Evolutionary conservation across 2,797 vertebrate genomes (phyloP), one percentile per base, ranked within the genome.

Genomic region (Ctenochaetus hawaiiensis): DNA sequence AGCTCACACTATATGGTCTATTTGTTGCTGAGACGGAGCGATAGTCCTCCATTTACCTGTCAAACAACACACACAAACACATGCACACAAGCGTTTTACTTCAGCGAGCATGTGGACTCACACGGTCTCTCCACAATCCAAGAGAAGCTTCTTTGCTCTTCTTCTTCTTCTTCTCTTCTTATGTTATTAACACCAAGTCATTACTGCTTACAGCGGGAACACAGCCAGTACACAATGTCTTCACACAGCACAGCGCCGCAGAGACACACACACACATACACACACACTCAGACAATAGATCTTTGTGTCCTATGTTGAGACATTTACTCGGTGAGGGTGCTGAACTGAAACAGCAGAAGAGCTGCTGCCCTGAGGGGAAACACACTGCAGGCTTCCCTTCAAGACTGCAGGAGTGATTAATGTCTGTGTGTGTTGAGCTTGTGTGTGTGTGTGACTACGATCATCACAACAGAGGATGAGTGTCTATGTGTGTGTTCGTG

Each of bases 351-450:
- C 71, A 69, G 75, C 9, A 48, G 77, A 71, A 47, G 79, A 81
- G 23, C 18, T 67, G 54, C 73, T 54, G 71, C 80, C 81, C 77
- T 17, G 78, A 70, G 80, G 81, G 85, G 82, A 75, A 85, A 87
- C 69, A 70, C 78, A 53, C 84, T n/a, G 16, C 12, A 37, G 78
- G 75, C 69, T 77, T 69, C 51, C 65, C 78, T 43, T 69, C 60
- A 6, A 54, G 30, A 71, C 77, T 39, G 62, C 47, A 61, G 67
- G 67, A 61, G 69, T 86, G 87, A 89, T 89, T 86, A 58, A 86
- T 81, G 86, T 76, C 6, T 87, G 80, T 85, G 80, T 70, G 53
- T 74, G 73, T 51, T 17, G 61, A 48, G 43, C 47, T 48, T 14
- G 43, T 4, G 64, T 72, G 69, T 4, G 63, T 72, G 70, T 78